Evolutionary conservation across 2,113 vertebrate genomes (phyloP).

Genomic region (Cricetomys ansorgei): DNA sequence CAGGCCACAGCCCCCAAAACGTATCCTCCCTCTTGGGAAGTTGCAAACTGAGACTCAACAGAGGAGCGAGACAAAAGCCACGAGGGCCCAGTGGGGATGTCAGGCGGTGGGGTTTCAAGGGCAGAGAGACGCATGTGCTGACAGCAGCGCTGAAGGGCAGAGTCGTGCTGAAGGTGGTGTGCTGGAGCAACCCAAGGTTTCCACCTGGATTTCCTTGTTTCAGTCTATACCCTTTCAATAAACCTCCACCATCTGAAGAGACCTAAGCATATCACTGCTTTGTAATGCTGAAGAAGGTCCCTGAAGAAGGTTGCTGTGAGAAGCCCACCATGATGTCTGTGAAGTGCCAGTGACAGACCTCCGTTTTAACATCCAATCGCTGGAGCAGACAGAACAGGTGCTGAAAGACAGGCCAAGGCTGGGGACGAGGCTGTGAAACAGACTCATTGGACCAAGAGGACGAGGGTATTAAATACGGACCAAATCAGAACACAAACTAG

Average conservation of each 20-base stretch:
- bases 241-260: background rate
- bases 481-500: background rate
- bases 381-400: background rate
- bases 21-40: background rate
- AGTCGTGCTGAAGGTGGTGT: background rate
- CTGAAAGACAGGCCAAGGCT: background rate
- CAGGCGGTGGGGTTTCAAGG: fast-evolving
- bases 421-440: background rate
- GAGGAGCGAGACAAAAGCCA: background rate
- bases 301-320: background rate
- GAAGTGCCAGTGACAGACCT: background rate
- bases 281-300: background rate
- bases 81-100: background rate
- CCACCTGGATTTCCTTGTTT: background rate
- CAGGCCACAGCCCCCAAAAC: fast-evolving
- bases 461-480: background rate
- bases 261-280: background rate
- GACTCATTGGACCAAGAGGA: background rate
- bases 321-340: fast-evolving
- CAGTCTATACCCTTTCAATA: background rate
- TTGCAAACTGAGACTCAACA: background rate
- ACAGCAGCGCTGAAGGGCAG: background rate
- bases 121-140: background rate
- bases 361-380: fast-evolving
- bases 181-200: background rate